A percentile compares a stretch with the other conserved stretches of the same genome.
Evolutionary conservation across 1,140 invertebrate genomes (phyloP).

Genomic region (Drosophila santomea): DNA sequence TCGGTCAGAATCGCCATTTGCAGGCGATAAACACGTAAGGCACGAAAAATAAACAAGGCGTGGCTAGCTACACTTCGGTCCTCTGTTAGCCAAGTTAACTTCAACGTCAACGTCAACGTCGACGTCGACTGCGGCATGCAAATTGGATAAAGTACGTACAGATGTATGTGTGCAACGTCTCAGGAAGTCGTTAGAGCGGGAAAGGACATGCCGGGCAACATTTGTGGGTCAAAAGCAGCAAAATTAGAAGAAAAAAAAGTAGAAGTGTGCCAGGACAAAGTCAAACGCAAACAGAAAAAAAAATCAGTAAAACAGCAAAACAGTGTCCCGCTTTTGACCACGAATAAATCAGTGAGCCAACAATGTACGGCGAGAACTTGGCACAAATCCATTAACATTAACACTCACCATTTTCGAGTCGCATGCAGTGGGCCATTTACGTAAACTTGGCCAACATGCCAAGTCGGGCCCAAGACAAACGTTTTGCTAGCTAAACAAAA

Average conservation of each 20-base stretch:
- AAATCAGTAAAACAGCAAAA: slow-evolving; percentile 18
- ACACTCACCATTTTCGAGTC: slow-evolving; percentile 56
- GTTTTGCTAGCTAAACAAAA: slow-evolving; percentile 51
- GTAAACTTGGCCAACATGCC: slow-evolving; percentile 79
- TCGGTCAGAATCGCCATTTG: slow-evolving; percentile 57
- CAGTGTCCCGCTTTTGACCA: slow-evolving; percentile 52
- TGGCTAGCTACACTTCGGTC: slow-evolving; percentile 3
- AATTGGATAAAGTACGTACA: slow-evolving; percentile 43
- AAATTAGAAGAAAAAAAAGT: slow-evolving; percentile 1
- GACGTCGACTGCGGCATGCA: slow-evolving; percentile 50
- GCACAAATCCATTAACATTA: slow-evolving; percentile 82
- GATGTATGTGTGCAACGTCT: slow-evolving; percentile 20
- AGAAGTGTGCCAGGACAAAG: slow-evolving; percentile 65
- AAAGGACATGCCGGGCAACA: slow-evolving; percentile 56
- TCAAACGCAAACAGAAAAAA: slow-evolving; percentile 57
- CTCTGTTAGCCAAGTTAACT: slow-evolving; percentile 17
- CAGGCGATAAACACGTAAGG: slow-evolving; percentile 77
- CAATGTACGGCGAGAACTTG: slow-evolving; percentile 63
- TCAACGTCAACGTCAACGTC: slow-evolving; percentile 3
- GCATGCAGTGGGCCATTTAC: slow-evolving; percentile 69
- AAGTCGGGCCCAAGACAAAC: slow-evolving; percentile 35
- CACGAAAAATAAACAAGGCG: slow-evolving; percentile 59
- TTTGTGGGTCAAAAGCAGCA: slow-evolving; percentile 74
- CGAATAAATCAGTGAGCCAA: slow-evolving; percentile 69
- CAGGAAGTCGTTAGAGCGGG: slow-evolving; percentile 72